Base-by-base conservation (phyloP, 2,797 vertebrate species). In the Pipistrellus pygmaeus region DNA sequence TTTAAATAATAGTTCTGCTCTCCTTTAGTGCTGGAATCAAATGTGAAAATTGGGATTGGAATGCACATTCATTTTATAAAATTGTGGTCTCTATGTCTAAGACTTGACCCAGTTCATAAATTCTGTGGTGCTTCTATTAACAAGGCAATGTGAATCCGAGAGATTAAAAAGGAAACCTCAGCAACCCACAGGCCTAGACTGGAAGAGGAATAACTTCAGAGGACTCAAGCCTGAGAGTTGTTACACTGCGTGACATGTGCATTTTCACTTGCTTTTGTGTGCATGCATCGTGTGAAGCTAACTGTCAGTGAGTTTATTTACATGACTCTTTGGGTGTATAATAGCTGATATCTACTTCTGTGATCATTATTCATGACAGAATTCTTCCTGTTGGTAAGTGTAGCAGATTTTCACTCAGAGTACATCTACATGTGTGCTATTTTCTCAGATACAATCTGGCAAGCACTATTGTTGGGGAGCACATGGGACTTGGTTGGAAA, bases 361-460 rank as follows among this genome's bases (percentile, higher is more conserved):
- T 53, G 84, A 94, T 95, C 84, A 62, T 71, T 92, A 66, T 53
- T 71, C 82, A 73, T 73, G 78, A 88, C 94, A 92, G 96, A 97
- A 90, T 53, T 86, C 96, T 69, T 97, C 66, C 38, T 88, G 27
- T 83, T 73, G 21, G 84, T 69, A 96, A 95, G 80, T 32, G 73
- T 71, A 55, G 7, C 14, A 80, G 64, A 90, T 96, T 97, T 97
- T 86, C 76, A 71, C 89, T 96, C 20, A 96, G 90, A 95, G 41
- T 85, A 64, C 62, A 84, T 94, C 90, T 78, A 53, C 93, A 46
- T 87, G 91, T 95, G 92, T 90, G 62, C 91, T 88, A 89, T 95
- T 96, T 95, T 95, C 93, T 89, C 77, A 93, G 90, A 90, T 90
- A 89, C 85, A 95, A 96, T 94, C 20, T 96, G 95, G 92, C 92